Conservation (phyloP, 1,140 invertebrate species). For the Aphelinus atriplicis region DNA sequence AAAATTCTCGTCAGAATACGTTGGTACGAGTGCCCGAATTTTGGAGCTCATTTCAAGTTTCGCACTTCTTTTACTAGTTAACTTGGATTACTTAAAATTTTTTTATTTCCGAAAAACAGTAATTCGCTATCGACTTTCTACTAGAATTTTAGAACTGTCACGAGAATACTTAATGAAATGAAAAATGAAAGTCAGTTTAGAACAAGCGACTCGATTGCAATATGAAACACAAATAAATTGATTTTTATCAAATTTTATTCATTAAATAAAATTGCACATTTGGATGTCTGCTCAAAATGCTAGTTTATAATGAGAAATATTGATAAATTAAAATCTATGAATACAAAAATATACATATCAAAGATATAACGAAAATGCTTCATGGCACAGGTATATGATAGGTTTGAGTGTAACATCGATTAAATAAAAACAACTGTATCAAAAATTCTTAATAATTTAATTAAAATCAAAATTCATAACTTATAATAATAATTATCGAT, state of each 20-base stretch:
- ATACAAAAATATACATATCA: conserved; percentile 9
- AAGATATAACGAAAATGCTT: conserved; percentile 4
- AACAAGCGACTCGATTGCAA: too few relatives aligned
- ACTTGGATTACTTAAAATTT: too few relatives aligned
- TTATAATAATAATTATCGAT: conserved; percentile 25
- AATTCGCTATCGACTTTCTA: too few relatives aligned
- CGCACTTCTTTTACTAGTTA: too few relatives aligned
- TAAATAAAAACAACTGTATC: conserved; percentile 28
- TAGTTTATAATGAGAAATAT: background rate
- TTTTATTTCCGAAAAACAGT: too few relatives aligned
- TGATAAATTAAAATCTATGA: conserved; percentile 10
- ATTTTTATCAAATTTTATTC: background rate
- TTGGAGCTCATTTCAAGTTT: too few relatives aligned
- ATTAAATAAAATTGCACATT: background rate
- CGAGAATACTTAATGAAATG: too few relatives aligned
- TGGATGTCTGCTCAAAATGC: background rate
- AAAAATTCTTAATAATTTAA: conserved; percentile 36
- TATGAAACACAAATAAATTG: background rate
- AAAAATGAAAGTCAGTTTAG: too few relatives aligned
- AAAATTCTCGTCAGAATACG: too few relatives aligned
- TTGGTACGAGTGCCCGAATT: too few relatives aligned
- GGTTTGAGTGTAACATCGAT: background rate
- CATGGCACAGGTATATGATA: background rate
- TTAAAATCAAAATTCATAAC: conserved; percentile 33
- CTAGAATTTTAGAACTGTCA: too few relatives aligned